These are phyloP conservation scores for Panzeria rudis DNA, from an alignment of 2,888 invertebrate species.

Conservation along the genomic window DNA sequence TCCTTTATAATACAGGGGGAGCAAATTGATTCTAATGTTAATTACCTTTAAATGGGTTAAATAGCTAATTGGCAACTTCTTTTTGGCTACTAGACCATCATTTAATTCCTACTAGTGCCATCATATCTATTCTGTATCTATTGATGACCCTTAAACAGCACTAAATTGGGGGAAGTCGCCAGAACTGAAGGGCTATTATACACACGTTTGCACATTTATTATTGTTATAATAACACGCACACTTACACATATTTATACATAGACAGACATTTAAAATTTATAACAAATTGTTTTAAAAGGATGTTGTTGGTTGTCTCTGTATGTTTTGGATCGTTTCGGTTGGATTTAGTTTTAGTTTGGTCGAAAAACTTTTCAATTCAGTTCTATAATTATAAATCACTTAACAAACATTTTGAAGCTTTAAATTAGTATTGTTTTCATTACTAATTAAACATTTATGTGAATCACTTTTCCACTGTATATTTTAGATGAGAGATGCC, in stretches of 20 bases:
- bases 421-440: conserved; percentile 53
- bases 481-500: no score
- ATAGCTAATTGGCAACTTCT: neutral
- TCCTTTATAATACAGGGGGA: neutral
- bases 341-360: conserved; percentile 21
- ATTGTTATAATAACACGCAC: neutral
- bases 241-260: neutral
- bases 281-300: conserved; percentile 34
- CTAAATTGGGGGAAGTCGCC: neutral
- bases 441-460: conserved; percentile 55
- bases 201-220: neutral
- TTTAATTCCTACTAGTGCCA: no score
- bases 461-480: conserved; percentile 4
- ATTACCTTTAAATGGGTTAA: neutral
- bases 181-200: neutral
- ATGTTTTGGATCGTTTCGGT: neutral
- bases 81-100: neutral
- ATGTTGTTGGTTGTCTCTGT: conserved; percentile 40
- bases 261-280: conserved; percentile 23
- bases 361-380: conserved; percentile 43
- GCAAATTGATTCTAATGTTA: neutral
- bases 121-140: no score
- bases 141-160: neutral
- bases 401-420: conserved; percentile 59
- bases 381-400: conserved; percentile 68